These are phyloP conservation scores for Tetraodon nigroviridis DNA, from an alignment of 2,113 vertebrate species.

Conservation along the genomic window DNA sequence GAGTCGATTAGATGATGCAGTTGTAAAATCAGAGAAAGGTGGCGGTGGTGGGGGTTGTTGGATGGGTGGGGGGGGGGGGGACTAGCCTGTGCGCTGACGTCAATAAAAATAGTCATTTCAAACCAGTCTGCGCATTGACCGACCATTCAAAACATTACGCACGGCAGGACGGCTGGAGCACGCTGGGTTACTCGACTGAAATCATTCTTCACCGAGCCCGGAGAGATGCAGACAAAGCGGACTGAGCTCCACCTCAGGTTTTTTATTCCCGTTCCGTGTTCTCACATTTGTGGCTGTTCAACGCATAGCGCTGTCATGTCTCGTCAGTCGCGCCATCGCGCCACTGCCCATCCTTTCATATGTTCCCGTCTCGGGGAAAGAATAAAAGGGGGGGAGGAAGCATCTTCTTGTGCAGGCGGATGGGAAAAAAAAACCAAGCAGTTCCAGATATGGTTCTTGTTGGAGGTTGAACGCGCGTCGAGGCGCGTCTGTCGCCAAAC, in stretches of 20 bases:
- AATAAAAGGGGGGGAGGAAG: too few species aligned
- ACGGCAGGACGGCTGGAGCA: constrained; percentile 56
- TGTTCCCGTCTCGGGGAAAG: too few species aligned
- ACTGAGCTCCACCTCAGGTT: constrained; percentile 57
- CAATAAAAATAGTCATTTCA: constrained; percentile 70
- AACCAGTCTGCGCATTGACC: constrained; percentile 69
- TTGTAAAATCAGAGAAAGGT: constrained; percentile 37
- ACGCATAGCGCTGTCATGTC: constrained; percentile 65
- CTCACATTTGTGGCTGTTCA: constrained; percentile 57
- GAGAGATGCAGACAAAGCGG: constrained; percentile 40
- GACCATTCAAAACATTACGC: constrained; percentile 71
- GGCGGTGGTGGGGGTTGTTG: constrained; percentile 29
- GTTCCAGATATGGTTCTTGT: constrained; percentile 14
- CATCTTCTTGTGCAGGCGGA: constrained; percentile 9
- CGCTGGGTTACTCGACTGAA: neutral
- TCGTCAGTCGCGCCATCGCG: constrained; percentile 43
- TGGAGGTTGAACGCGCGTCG: constrained; percentile 11
- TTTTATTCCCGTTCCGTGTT: constrained; percentile 52
- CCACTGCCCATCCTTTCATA: neutral
- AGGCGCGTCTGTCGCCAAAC: constrained; percentile 28
- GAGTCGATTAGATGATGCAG: constrained; percentile 63
- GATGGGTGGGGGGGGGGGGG: constrained; percentile 29
- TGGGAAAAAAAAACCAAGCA: neutral
- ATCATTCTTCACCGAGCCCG: constrained; percentile 17
- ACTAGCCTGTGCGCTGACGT: constrained; percentile 64